phyloP scores from a whole-genome alignment of 2,797 vertebrate species.

The Oreortyx pictus region DNA sequence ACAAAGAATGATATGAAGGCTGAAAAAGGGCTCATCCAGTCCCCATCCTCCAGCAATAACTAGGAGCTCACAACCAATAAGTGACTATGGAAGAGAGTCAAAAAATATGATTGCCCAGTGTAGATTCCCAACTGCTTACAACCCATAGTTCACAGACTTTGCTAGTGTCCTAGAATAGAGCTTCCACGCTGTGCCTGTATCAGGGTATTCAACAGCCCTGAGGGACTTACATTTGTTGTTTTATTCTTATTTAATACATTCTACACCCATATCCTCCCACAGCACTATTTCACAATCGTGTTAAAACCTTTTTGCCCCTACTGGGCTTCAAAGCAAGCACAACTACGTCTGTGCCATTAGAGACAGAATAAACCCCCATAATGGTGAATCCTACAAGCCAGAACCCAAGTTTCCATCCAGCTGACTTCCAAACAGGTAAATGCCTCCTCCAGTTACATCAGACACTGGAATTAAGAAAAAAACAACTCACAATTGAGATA shows the following conservation, averaged over 20 bases:
- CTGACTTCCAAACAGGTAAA: background rate
- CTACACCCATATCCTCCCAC: background rate
- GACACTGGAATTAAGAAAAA: background rate
- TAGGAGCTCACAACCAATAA: background rate
- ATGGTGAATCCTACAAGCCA: background rate
- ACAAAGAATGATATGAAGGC: background rate
- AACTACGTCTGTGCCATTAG: rapidly evolving
- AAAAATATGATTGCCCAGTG: rapidly evolving
- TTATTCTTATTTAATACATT: background rate
- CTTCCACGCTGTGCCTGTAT: background rate
- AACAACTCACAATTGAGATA: background rate
- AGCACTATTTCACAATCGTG: background rate
- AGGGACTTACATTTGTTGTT: background rate
- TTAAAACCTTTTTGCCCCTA: background rate
- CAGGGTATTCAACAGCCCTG: background rate
- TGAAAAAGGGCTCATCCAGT: background rate
- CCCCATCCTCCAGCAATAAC: background rate
- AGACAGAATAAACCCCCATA: background rate
- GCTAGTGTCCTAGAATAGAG: background rate
- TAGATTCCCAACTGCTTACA: background rate
- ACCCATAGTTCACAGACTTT: background rate
- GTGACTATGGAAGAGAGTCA: background rate
- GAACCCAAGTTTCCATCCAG: background rate
- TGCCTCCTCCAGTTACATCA: background rate
- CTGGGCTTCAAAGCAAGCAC: background rate